These are phyloP conservation scores for Phoenicopterus ruber DNA, from an alignment of 2,113 vertebrate species.

Conservation along the genomic window DNA sequence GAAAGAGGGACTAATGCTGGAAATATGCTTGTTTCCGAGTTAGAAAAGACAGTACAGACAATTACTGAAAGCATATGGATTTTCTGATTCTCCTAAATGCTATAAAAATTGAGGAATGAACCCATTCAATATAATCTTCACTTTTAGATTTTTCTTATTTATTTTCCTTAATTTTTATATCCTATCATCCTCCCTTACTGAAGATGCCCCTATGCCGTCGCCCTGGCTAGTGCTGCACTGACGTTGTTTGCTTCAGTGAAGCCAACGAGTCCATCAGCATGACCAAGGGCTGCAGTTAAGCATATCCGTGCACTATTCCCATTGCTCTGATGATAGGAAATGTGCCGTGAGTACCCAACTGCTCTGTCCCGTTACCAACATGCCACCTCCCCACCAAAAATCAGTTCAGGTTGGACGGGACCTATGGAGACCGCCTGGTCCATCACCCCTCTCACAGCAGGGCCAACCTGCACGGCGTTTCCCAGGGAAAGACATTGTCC, in stretches of 20 bases:
- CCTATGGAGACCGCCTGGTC: background rate
- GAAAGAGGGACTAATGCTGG: background rate
- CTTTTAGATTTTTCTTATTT: background rate
- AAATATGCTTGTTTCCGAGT: background rate
- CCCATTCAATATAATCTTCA: background rate
- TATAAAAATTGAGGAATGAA: background rate
- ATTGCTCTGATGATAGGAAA: background rate
- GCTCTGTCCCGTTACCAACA: background rate
- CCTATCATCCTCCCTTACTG: background rate
- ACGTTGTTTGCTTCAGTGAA: background rate
- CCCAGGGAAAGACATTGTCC: background rate
- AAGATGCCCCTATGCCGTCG: background rate
- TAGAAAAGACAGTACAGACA: background rate
- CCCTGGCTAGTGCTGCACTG: background rate
- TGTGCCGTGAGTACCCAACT: background rate
- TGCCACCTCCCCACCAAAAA: background rate
- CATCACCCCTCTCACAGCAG: background rate
- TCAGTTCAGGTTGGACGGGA: background rate
- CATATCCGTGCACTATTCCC: fast-evolving
- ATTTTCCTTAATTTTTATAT: background rate
- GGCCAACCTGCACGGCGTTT: background rate
- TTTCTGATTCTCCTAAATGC: background rate
- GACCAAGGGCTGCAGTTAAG: background rate
- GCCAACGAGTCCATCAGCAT: background rate
- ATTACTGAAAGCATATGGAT: background rate